Evolutionary conservation across 2,797 vertebrate species (phyloP).

Genomic region (Artibeus jamaicensis): DNA sequence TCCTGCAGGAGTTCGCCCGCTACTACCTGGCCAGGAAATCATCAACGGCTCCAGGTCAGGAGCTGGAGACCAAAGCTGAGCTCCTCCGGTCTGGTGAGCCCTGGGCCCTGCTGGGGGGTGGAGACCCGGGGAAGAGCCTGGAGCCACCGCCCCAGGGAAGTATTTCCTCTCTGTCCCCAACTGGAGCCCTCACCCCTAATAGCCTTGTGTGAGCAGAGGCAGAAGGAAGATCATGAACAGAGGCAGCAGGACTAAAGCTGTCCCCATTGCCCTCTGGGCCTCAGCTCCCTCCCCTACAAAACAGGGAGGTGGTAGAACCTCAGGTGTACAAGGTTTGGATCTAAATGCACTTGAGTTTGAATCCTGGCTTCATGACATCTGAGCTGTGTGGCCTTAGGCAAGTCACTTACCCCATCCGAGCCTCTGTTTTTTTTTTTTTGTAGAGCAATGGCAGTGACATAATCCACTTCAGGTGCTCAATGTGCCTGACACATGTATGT

Average conservation of each 20-base stretch:
- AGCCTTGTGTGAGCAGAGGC: background rate
- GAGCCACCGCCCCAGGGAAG: background rate
- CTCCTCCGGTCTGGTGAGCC: constrained; percentile 84
- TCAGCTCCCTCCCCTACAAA: background rate
- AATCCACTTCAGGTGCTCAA: background rate
- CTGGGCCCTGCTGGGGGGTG: background rate
- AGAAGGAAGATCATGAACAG: background rate
- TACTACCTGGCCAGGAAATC: constrained; percentile 82
- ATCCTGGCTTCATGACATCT: background rate
- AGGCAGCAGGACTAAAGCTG: background rate
- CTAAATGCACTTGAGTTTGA: background rate
- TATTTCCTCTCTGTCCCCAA: background rate
- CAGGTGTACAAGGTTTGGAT: background rate
- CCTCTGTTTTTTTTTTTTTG: background rate
- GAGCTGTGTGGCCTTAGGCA: background rate
- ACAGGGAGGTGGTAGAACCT: background rate
- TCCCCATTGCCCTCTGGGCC: background rate
- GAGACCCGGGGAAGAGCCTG: background rate
- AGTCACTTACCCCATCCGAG: background rate
- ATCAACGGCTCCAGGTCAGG: constrained; percentile 68
- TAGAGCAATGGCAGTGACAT: background rate
- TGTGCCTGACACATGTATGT: background rate
- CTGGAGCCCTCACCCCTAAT: background rate
- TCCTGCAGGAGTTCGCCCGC: constrained; percentile 86
- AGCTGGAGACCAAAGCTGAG: constrained; percentile 81